Evolutionary conservation across 2,797 vertebrate genomes (phyloP).

Genomic region (Miichthys miiuy): DNA sequence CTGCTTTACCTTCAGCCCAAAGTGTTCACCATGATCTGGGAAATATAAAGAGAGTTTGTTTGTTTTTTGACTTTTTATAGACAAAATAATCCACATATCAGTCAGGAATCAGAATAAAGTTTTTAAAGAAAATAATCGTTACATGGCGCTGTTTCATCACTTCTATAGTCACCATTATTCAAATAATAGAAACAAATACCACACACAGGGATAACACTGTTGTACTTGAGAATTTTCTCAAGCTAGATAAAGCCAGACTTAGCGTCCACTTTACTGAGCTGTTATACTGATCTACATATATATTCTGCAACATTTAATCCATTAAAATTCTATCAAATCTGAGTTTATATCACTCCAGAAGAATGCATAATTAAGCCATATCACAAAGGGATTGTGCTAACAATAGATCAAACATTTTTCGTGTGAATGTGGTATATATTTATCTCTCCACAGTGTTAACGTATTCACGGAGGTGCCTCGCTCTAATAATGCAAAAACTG

Average conservation of each 20-base stretch:
- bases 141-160: neutral
- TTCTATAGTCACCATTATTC: neutral
- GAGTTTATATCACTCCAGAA: neutral
- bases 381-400: conserved; percentile 2
- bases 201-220: neutral
- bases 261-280: neutral
- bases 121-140: neutral
- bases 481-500: conserved; percentile 64
- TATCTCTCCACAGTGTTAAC: conserved; percentile 46
- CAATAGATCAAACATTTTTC: conserved; percentile 35
- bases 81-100: neutral
- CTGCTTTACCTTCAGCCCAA: too few species aligned
- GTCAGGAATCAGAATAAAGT: too few species aligned
- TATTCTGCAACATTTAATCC: neutral
- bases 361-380: neutral
- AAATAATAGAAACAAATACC: neutral
- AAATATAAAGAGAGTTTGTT: too few species aligned
- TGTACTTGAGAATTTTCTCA: neutral
- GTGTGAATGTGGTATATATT: conserved; percentile 61
- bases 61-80: too few species aligned
- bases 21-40: too few species aligned
- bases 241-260: neutral
- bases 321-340: neutral
- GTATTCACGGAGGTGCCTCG: conserved; percentile 65
- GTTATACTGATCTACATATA: neutral